Percentiles rank a stretch among this genome's conserved stretches.
Conservation (phyloP, 1,140 invertebrate species). For the Coelopa frigida region DNA sequence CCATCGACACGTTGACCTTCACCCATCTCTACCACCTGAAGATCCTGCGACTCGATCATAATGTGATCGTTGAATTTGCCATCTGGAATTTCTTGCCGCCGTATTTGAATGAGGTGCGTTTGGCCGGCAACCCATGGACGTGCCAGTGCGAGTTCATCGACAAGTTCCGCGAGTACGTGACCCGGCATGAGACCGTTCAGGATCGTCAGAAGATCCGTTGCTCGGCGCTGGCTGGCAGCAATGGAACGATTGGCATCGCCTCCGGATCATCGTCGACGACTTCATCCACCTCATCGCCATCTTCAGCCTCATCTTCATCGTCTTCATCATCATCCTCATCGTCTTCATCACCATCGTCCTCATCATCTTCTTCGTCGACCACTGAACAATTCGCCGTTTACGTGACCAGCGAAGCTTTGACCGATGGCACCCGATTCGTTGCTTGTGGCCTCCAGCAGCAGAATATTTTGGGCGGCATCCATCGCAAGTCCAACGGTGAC, state of each 20-base stretch:
- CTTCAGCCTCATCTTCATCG: no score
- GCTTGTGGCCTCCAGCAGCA: conserved; percentile 7
- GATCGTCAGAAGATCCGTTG: conserved; percentile 53
- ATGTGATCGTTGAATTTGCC: conserved; percentile 63
- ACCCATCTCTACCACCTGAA: conserved; percentile 60
- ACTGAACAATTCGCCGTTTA: conserved; percentile 9
- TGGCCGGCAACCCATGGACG: conserved; percentile 78
- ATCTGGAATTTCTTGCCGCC: conserved; percentile 66
- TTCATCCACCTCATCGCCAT: no score
- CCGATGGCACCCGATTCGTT: conserved; percentile 8
- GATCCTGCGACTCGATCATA: conserved; percentile 68
- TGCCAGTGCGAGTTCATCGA: conserved; percentile 80
- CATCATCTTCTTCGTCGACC: no score
- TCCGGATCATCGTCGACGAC: neutral
- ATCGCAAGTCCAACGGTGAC: conserved; percentile 1
- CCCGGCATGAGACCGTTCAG: conserved; percentile 54
- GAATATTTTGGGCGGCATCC: conserved; percentile 4
- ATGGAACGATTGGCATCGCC: conserved; percentile 38
- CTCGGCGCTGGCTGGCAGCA: conserved; percentile 38
- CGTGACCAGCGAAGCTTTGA: conserved; percentile 8
- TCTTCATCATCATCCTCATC: no score
- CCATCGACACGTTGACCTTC: conserved; percentile 74
- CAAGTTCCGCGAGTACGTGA: conserved; percentile 70
- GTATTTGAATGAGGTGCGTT: conserved; percentile 58
- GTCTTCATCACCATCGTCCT: no score